A percentile compares a stretch with the other conserved stretches of the same genome.
Evolutionary conservation across 1,140 invertebrate genomes (phyloP).

Genomic region (Heliothis subflexa): DNA sequence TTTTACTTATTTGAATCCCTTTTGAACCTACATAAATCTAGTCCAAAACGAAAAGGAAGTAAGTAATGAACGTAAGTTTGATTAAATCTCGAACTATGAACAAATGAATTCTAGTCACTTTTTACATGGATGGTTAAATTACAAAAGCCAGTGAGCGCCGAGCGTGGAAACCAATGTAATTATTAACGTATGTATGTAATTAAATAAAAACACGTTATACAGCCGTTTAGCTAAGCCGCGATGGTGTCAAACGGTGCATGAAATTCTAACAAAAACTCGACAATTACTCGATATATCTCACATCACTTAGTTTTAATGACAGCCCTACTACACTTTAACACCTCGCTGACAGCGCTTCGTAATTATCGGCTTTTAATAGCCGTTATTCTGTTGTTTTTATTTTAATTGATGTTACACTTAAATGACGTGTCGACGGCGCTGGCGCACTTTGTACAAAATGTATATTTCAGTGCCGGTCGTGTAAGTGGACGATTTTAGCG

Average conservation of each 20-base stretch:
- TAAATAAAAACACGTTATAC: constrained; percentile 26
- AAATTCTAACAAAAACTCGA: constrained; percentile 70
- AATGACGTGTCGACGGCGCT: constrained; percentile 28
- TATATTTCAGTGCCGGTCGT: constrained; percentile 13
- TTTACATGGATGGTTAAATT: constrained; percentile 15
- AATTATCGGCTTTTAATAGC: constrained; percentile 64
- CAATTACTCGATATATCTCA: constrained; percentile 60
- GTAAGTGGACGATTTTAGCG: neutral
- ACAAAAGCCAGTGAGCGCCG: constrained; percentile 5
- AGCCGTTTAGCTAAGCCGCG: constrained; percentile 29
- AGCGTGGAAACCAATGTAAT: constrained; percentile 35
- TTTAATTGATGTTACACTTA: constrained; percentile 48
- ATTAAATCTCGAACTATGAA: neutral
- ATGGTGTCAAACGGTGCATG: constrained; percentile 59
- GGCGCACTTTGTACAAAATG: neutral
- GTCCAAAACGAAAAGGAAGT: neutral
- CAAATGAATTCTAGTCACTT: constrained; percentile 17
- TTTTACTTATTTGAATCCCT: too few relatives aligned
- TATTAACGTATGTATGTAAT: constrained; percentile 22
- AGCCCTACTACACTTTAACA: constrained; percentile 55
- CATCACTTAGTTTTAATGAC: constrained; percentile 55
- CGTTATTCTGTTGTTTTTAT: constrained; percentile 58
- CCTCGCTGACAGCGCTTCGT: constrained; percentile 58
- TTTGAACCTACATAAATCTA: neutral
- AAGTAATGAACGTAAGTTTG: neutral